Conservation (phyloP, 2,888 invertebrate genomes). For the Incurvaria masculella region DNA sequence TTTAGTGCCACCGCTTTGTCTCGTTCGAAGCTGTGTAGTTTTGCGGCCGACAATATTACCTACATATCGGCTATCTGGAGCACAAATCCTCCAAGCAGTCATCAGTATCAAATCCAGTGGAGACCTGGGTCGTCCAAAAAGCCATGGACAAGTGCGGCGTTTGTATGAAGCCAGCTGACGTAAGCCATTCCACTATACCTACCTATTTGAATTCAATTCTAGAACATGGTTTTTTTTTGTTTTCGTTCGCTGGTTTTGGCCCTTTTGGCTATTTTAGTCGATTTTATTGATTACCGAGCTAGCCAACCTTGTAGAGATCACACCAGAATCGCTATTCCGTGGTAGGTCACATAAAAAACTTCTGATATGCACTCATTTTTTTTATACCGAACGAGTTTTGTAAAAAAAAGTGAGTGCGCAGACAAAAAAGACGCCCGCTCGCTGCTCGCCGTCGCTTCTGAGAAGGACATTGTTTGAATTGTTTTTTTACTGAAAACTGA, state of each 20-base stretch:
- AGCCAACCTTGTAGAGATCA: not conserved
- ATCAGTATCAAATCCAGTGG: not conserved
- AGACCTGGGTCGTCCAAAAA: not conserved
- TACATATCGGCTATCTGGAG: not conserved
- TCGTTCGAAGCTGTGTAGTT: not conserved
- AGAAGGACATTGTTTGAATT: not conserved
- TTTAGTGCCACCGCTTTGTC: not conserved
- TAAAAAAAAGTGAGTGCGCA: not conserved
- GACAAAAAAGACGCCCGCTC: not conserved
- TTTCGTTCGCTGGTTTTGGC: not conserved
- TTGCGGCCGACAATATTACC: not conserved
- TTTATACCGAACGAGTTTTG: not conserved
- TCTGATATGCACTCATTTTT: not conserved
- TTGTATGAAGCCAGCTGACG: slow-evolving; percentile 43
- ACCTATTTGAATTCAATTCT: not conserved
- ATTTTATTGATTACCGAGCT: not conserved
- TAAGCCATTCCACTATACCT: slow-evolving; percentile 24
- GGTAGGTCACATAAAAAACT: not conserved
- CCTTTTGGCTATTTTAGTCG: not conserved
- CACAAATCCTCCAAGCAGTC: not conserved
- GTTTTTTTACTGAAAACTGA: not conserved
- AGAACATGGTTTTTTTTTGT: not conserved
- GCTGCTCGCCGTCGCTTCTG: not conserved
- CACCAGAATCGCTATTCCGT: not conserved
- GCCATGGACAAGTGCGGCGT: slow-evolving; percentile 50